A percentile compares a stretch with the other conserved stretches of the same genome.
These are phyloP conservation scores for Drosophila nr. medialis DNA, from an alignment of 2,888 invertebrate species.

Conservation along the genomic window DNA sequence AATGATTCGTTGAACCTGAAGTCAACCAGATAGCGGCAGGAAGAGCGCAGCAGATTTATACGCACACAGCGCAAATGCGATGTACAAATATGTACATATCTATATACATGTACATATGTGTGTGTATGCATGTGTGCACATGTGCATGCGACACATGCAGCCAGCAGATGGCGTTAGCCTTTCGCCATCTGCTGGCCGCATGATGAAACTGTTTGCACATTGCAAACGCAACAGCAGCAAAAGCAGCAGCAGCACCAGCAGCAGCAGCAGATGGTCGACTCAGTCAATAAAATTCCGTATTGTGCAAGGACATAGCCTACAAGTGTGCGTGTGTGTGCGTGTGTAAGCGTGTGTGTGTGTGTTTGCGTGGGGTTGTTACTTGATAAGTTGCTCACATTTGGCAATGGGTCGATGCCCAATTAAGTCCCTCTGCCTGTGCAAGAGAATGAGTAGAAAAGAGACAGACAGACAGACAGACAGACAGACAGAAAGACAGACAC, in stretches of 20 bases:
- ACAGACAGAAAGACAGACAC: background rate
- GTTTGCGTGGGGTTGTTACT: slow-evolving; percentile 38
- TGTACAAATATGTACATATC: background rate
- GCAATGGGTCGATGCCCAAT: slow-evolving; percentile 1
- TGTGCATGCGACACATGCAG: slow-evolving; percentile 41
- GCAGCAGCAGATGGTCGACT: background rate
- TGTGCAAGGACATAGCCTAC: slow-evolving; percentile 53
- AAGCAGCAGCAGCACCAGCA: background rate
- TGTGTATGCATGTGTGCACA: background rate
- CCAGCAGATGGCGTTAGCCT: slow-evolving; percentile 26
- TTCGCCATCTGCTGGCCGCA: slow-evolving; percentile 51
- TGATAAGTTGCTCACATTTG: slow-evolving; percentile 35
- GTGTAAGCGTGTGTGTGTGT: background rate
- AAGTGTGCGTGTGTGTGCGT: background rate
- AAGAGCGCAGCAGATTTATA: slow-evolving; percentile 14
- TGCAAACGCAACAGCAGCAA: slow-evolving; percentile 10
- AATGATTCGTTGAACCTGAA: slow-evolving; percentile 52
- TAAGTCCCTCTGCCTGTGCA: background rate
- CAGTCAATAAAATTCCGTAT: slow-evolving; percentile 23
- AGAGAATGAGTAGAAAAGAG: background rate
- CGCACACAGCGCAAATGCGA: background rate
- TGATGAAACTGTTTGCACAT: slow-evolving; percentile 49
- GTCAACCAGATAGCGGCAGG: slow-evolving; percentile 34
- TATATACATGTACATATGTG: background rate
- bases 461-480: background rate